Percentiles rank a stretch among this genome's conserved stretches.
These are phyloP conservation scores for Bombyx mori DNA, from an alignment of 1,140 invertebrate species.

Conservation along the genomic window ASM3026992v2 NC_085124.1:7218001-7218500, in stretches of 20 bases:
- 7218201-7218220: too few relatives aligned
- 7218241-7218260: too few relatives aligned
- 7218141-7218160: conserved; percentile 61
- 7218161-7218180: conserved; percentile 50
- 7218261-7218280: too few relatives aligned
- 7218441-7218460: conserved; percentile 18
- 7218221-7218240: too few relatives aligned
- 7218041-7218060: conserved; percentile 10
- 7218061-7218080: conserved; percentile 45
- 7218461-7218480: conserved; percentile 28
- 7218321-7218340: too few relatives aligned
- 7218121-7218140: conserved; percentile 67
- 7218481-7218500: conserved; percentile 38
- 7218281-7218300: too few relatives aligned
- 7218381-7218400: too few relatives aligned
- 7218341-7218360: too few relatives aligned
- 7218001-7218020: conserved; percentile 27
- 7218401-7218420: too few relatives aligned
- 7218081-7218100: conserved; percentile 4
- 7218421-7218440: too few relatives aligned
- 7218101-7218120: conserved; percentile 23
- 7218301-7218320: too few relatives aligned
- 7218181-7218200: conserved; percentile 29
- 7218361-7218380: too few relatives aligned
- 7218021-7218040: conserved; percentile 15